Evolutionary conservation across 2,888 invertebrate species (phyloP), one percentile per base, ranked within the genome.

Genomic region (Autographa gamma): DNA sequence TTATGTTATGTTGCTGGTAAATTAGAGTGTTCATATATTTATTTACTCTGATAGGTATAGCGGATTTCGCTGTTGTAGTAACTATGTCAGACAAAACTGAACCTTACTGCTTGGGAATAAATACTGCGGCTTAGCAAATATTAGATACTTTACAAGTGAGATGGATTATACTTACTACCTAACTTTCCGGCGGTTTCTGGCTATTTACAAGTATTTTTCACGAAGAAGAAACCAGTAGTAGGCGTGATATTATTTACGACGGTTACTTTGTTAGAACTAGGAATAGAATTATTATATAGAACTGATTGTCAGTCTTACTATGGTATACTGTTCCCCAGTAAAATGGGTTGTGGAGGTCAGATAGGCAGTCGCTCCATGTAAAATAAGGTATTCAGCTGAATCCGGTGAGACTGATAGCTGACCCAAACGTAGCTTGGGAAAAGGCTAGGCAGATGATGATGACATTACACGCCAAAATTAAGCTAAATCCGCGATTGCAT

Each of bases 1-100:
- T 54, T 56, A 56, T 56, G 54, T 56, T 56, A 56, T 25, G 54
- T 56, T 56, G 19, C 19, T 25, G 9, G 54, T 56, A 56, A 56
- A 56, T 56, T 7, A 56, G 54, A 19, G 25, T 25, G 25, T 56
- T 56, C 25, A 56, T 56, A 56, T 56, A 56, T 19, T 48, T 48
- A 48, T 48, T 25, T 56, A 56, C 25, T 25, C 13, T 25, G 19
- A 19, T 18, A 54, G 13, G 25, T 13, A 25, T 25, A 25, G 18
- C n/a, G n/a, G 13, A 13, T 56, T n/a, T 6, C 0, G 6, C n/a
- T n/a, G 5, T n/a, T 6, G 7, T 48, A n/a, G 0, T 48, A n/a
- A n/a, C 43, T n/a, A 48, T 5, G n/a, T 7, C 48, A n/a, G 48
- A 43, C 48, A 14, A 48, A 48, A 48, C 5, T 43, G 43, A 43